A percentile compares a stretch with the other conserved stretches of the same genome.
Conservation (phyloP, 2,113 vertebrate genomes). For the Pelvicachromis taeniatus region DNA sequence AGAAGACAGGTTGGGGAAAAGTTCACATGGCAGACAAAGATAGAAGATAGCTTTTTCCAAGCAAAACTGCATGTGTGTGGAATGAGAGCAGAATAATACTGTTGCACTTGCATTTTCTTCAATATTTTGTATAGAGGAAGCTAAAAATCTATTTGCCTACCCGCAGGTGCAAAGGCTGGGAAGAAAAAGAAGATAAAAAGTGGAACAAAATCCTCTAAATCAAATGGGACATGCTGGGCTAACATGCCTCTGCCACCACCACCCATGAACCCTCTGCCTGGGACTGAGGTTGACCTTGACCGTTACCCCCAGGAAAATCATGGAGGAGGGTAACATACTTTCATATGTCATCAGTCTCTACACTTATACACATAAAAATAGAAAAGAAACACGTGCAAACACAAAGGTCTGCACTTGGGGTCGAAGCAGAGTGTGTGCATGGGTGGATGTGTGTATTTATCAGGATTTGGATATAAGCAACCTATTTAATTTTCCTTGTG, state of each 20-base stretch:
- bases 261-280: constrained; percentile 91
- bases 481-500: background rate
- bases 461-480: background rate
- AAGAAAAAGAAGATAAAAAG: constrained; percentile 97
- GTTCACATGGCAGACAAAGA: background rate
- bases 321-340: constrained; percentile 78
- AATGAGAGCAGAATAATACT: background rate
- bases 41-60: constrained; percentile 10
- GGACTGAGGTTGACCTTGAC: constrained; percentile 92
- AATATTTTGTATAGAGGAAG: background rate
- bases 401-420: constrained; percentile 8
- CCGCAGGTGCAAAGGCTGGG: constrained; percentile 88
- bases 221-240: constrained; percentile 89
- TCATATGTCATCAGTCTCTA: constrained; percentile 40
- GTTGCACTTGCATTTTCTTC: background rate
- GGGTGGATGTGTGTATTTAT: background rate
- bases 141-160: background rate
- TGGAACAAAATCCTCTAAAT: constrained; percentile 86
- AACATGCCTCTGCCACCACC: constrained; percentile 92
- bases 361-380: constrained; percentile 7
- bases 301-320: constrained; percentile 86
- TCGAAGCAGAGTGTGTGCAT: background rate
- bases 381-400: constrained; percentile 1
- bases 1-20: constrained; percentile 16
- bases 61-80: background rate